phyloP scores from a whole-genome alignment of 2,113 vertebrate genomes.

The Procavia capensis region DNA sequence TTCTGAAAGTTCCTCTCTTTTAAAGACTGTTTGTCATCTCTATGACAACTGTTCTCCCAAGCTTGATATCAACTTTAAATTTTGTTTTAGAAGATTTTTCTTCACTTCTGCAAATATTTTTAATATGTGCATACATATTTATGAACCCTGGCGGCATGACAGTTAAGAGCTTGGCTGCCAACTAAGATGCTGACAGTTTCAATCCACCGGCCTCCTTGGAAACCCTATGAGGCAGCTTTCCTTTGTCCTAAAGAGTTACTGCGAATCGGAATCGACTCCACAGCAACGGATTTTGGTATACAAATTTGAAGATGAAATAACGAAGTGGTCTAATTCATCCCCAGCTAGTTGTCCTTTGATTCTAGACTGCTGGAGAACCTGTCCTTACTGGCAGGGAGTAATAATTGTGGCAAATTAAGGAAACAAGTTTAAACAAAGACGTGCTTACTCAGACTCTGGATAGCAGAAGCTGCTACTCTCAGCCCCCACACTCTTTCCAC shows the following conservation, averaged over 20 bases:
- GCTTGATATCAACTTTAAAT: not conserved
- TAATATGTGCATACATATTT: not conserved
- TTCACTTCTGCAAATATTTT: not conserved
- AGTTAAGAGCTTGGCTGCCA: too few species aligned
- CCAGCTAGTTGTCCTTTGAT: not conserved
- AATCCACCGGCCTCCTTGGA: too few species aligned
- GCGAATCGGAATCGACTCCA: too few species aligned
- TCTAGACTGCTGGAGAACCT: not conserved
- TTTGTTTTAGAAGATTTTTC: not conserved
- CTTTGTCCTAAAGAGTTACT: too few species aligned
- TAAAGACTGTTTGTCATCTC: not conserved
- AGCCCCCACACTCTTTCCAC: not conserved
- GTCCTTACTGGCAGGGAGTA: not conserved
- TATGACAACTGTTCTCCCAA: not conserved
- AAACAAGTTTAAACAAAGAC: constrained; percentile 58
- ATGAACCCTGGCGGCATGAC: too few species aligned
- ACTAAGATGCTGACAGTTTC: too few species aligned
- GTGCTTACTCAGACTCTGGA: not conserved
- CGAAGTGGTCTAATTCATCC: not conserved
- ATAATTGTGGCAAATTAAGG: not conserved
- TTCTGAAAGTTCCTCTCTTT: not conserved
- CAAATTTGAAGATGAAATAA: not conserved
- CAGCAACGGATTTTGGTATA: too few species aligned
- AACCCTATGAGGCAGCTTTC: too few species aligned
- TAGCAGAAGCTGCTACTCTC: not conserved